Percentiles rank a stretch among this genome's conserved stretches.
phyloP scores from a whole-genome alignment of 2,797 vertebrate species.

The Lepilemur ruficaudatus region DNA sequence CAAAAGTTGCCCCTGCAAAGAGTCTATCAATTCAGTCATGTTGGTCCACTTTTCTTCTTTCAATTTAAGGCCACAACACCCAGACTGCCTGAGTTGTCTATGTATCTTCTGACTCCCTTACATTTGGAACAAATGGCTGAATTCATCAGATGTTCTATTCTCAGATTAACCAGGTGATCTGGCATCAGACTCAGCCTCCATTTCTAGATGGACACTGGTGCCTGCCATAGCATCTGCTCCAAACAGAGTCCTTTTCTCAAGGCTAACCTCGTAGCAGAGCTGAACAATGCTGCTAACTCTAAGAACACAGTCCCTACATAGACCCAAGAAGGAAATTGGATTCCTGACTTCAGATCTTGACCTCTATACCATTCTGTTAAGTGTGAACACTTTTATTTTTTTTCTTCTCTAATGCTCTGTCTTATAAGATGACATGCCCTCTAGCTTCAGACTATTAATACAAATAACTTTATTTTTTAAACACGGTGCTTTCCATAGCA shows the following conservation, averaged over 20 bases:
- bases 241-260: background rate
- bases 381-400: background rate
- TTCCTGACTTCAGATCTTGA: background rate
- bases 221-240: background rate
- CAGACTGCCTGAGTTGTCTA: background rate
- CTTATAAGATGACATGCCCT: slow-evolving; percentile 48
- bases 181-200: background rate
- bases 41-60: background rate
- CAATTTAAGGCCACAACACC: background rate
- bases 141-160: background rate
- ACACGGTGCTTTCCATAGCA: slow-evolving; percentile 33
- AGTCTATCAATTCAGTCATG: background rate
- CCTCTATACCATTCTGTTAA: background rate
- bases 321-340: background rate
- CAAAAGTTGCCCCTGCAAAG: background rate
- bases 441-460: slow-evolving; percentile 50
- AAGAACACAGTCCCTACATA: background rate
- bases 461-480: slow-evolving; percentile 52
- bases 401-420: background rate
- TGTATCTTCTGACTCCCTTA: background rate
- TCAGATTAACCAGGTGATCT: background rate
- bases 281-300: background rate
- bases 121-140: background rate
- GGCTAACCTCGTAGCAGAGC: background rate
- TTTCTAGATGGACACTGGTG: background rate